Evolutionary conservation across 23 tunicate species (phyloP).

Genomic region (Diplosoma virens): DNA sequence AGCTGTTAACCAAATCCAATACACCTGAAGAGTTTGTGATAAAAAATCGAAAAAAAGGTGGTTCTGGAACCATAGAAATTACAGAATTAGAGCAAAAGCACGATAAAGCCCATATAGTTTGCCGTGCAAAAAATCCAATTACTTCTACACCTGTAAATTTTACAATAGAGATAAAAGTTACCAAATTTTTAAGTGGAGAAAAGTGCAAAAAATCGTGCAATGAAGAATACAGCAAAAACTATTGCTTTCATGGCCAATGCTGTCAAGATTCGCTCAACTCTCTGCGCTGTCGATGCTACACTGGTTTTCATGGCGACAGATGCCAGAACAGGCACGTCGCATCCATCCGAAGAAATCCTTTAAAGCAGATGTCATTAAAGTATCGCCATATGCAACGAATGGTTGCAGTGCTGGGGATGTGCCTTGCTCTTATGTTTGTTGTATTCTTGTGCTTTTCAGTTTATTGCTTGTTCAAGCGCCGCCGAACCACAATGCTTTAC

Average conservation of each 20-base stretch:
- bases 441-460: conserved; percentile 18
- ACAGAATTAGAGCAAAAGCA: neutral
- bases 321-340: neutral
- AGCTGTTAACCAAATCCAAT: neutral
- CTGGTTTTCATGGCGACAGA: neutral
- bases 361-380: neutral
- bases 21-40: conserved; percentile 1
- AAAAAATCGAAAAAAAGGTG: conserved; percentile 21
- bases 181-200: neutral
- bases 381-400: conserved; percentile 23
- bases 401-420: conserved; percentile 29
- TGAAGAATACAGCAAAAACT: neutral
- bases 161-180: neutral
- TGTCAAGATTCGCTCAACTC: neutral
- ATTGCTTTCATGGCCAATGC: neutral
- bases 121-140: conserved; percentile 13
- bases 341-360: neutral
- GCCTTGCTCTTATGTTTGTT: conserved; percentile 11
- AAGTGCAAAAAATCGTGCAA: neutral
- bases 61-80: neutral
- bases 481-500: neutral
- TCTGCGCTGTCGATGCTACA: neutral
- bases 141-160: neutral
- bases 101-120: neutral
- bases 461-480: conserved; percentile 24